phyloP scores from a whole-genome alignment of 2,888 invertebrate genomes.

The Scaptomyza cyrtandrae region DNA sequence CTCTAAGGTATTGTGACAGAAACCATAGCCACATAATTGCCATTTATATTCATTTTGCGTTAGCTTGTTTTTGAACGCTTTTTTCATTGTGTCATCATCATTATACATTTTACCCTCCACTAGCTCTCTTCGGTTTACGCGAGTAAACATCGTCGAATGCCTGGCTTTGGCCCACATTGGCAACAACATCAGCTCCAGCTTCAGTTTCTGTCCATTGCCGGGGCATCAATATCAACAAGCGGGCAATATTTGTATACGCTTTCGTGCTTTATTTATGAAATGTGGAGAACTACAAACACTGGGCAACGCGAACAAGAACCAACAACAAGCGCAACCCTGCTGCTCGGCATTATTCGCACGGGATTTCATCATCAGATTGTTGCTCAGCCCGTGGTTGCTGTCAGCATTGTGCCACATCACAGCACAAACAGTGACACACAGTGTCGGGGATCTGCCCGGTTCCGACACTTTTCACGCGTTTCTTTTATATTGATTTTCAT shows the following conservation, averaged over 20 bases:
- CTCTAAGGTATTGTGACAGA: neutral
- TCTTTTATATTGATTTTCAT: constrained; percentile 70
- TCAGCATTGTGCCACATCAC: constrained; percentile 38
- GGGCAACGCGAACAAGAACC: neutral
- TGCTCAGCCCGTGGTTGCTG: constrained; percentile 34
- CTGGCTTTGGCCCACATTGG: constrained; percentile 55
- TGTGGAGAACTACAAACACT: constrained; percentile 72
- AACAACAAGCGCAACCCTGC: constrained; percentile 7
- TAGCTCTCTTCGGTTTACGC: neutral
- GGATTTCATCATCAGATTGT: constrained; percentile 40
- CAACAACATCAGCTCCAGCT: constrained; percentile 10
- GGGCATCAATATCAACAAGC: constrained; percentile 72
- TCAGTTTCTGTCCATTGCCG: constrained; percentile 12
- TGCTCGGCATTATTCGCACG: constrained; percentile 27
- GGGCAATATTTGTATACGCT: constrained; percentile 69
- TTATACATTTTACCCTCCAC: constrained; percentile 62
- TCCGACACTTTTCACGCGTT: constrained; percentile 61
- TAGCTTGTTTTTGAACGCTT: constrained; percentile 51
- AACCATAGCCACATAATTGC: constrained; percentile 60
- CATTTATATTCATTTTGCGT: constrained; percentile 79
- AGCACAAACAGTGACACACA: constrained; percentile 25
- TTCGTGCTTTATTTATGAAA: constrained; percentile 76
- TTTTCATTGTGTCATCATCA: constrained; percentile 69
- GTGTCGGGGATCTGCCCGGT: constrained; percentile 7
- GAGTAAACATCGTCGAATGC: constrained; percentile 21